These are phyloP conservation scores for Hoplostethus mediterraneus DNA, from an alignment of 2,797 vertebrate genomes.

Conservation along the genomic window DNA sequence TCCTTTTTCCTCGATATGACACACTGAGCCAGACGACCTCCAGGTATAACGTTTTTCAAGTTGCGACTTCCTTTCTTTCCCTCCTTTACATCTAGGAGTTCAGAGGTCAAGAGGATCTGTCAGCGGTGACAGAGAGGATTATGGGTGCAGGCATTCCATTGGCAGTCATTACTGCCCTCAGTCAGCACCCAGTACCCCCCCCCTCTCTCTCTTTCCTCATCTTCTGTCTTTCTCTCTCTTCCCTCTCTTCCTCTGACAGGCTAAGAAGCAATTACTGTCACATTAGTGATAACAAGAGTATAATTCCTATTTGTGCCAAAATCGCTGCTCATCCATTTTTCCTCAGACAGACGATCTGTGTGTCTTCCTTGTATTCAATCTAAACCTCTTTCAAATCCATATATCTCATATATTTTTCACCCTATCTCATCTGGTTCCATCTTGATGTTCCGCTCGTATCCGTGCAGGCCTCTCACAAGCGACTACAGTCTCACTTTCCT, in stretches of 20 bases:
- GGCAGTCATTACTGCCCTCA: slow-evolving; percentile 84
- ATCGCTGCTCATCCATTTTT: slow-evolving; percentile 46
- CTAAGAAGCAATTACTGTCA: slow-evolving; percentile 88
- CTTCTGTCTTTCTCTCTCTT: slow-evolving; percentile 78
- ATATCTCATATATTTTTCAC: background rate
- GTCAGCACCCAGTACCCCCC: slow-evolving; percentile 79
- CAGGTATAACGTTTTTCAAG: slow-evolving; percentile 81
- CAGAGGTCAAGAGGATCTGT: slow-evolving; percentile 89
- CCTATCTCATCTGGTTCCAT: background rate
- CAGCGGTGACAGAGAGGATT: slow-evolving; percentile 85
- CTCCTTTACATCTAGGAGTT: slow-evolving; percentile 78
- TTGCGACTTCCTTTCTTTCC: slow-evolving; percentile 81
- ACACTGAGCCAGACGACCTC: background rate
- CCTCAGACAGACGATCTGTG: slow-evolving; percentile 31
- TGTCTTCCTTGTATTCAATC: background rate
- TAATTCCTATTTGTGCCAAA: slow-evolving; percentile 73
- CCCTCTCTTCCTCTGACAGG: slow-evolving; percentile 81
- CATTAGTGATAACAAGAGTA: slow-evolving; percentile 82
- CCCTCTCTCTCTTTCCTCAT: slow-evolving; percentile 70
- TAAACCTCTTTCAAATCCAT: slow-evolving; percentile 6
- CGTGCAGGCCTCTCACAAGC: background rate
- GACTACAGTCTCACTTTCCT: slow-evolving; percentile 37
- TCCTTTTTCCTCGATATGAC: slow-evolving; percentile 4
- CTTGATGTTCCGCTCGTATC: background rate
- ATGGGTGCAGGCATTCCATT: slow-evolving; percentile 87